Evolutionary conservation across 2,888 invertebrate genomes (phyloP).

Genomic region (Dryadula phaetusa): DNA sequence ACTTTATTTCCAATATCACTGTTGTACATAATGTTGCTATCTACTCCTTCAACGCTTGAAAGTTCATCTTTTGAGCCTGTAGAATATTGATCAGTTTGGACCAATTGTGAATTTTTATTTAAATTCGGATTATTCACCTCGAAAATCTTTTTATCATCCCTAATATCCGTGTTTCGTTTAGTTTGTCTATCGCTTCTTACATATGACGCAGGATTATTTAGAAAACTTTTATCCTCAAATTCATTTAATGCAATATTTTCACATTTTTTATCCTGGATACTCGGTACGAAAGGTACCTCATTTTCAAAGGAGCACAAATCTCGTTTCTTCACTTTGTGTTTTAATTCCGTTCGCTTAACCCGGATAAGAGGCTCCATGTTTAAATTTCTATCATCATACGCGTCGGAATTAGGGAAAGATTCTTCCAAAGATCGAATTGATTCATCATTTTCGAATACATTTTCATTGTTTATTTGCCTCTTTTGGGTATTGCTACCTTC

Average conservation of each 20-base stretch:
- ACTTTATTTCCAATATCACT: constrained; percentile 61
- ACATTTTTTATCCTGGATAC: constrained; percentile 71
- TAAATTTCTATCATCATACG: constrained; percentile 58
- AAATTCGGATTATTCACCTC: neutral
- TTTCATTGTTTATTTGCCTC: constrained; percentile 57
- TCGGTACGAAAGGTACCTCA: constrained; percentile 66
- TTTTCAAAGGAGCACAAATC: constrained; percentile 64
- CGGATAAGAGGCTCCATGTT: constrained; percentile 66
- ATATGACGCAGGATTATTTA: constrained; percentile 57
- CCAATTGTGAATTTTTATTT: constrained; percentile 33
- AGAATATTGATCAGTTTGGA: constrained; percentile 55
- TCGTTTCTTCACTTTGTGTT: constrained; percentile 61
- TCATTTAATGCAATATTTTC: constrained; percentile 79
- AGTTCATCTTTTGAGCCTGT: constrained; percentile 71
- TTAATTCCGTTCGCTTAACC: constrained; percentile 69
- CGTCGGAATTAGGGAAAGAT: constrained; percentile 69
- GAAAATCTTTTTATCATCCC: constrained; percentile 21
- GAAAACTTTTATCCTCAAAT: constrained; percentile 75
- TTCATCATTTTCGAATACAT: constrained; percentile 56
- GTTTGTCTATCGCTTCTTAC: constrained; percentile 38
- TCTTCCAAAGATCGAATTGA: constrained; percentile 73
- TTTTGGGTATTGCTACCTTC: constrained; percentile 52
- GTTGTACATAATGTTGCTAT: constrained; percentile 73
- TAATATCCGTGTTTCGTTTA: constrained; percentile 30
- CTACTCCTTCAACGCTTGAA: constrained; percentile 69